phyloP scores from a whole-genome alignment of 2,797 vertebrate genomes.

The Mycteria americana region DNA sequence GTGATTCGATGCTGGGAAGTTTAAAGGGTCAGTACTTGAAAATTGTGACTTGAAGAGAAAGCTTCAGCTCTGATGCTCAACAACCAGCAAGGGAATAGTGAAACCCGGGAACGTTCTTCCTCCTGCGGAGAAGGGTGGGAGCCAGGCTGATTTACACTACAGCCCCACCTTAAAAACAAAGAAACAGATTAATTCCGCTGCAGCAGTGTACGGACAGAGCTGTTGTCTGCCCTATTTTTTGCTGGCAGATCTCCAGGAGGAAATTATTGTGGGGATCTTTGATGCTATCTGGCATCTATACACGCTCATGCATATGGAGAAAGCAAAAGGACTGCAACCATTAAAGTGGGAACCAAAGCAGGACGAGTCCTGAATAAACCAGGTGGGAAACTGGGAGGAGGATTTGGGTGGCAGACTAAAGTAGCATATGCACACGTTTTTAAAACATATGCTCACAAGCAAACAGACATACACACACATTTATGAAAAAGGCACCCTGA shows the following conservation, averaged over 20 bases:
- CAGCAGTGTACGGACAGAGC: not conserved
- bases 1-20: not conserved
- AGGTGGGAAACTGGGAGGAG: not conserved
- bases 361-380: not conserved
- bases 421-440: not conserved
- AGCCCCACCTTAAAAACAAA: not conserved
- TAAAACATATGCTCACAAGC: not conserved
- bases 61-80: not conserved
- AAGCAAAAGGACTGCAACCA: not conserved
- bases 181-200: not conserved
- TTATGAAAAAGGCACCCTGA: not conserved
- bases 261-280: conserved; percentile 22
- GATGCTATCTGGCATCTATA: conserved; percentile 1
- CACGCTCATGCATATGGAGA: not conserved
- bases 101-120: not conserved
- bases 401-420: not conserved
- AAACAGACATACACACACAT: not conserved
- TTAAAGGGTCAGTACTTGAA: conserved; percentile 18
- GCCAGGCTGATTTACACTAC: not conserved
- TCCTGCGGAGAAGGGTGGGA: not conserved
- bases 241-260: conserved; percentile 11
- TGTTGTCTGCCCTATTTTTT: not conserved
- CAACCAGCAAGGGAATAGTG: not conserved
- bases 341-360: not conserved
- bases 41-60: not conserved